Percentiles rank a stretch among this genome's conserved stretches.
phyloP scores from a whole-genome alignment of 2,797 vertebrate genomes.

The Periparus ater region DNA sequence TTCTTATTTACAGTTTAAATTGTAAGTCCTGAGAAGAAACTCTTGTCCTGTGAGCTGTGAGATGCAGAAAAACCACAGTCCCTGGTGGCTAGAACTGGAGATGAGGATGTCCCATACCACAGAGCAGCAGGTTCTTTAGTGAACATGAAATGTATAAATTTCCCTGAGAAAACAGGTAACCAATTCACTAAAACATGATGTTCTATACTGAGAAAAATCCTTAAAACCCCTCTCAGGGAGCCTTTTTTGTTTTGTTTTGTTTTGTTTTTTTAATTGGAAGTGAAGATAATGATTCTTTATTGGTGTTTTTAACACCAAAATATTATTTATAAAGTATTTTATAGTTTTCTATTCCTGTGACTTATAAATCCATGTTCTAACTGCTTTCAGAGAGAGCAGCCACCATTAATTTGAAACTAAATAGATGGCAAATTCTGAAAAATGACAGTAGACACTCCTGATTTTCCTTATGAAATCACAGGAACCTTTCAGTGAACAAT shows the following conservation, averaged over 20 bases:
- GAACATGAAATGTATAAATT: not conserved
- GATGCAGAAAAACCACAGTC: not conserved
- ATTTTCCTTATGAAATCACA: not conserved
- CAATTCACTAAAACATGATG: not conserved
- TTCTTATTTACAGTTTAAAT: not conserved
- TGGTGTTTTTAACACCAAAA: not conserved
- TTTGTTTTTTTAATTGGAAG: not conserved
- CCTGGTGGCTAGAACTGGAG: not conserved
- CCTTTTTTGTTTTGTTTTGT: not conserved
- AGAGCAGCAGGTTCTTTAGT: not conserved
- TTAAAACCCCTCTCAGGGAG: fast-evolving
- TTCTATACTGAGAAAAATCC: not conserved
- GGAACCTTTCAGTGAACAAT: not conserved
- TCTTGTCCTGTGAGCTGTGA: not conserved
- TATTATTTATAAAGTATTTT: not conserved
- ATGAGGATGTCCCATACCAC: not conserved
- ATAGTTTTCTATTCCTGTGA: not conserved
- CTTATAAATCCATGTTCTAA: not conserved
- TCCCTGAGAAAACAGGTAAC: not conserved
- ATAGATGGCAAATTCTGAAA: not conserved
- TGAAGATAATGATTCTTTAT: not conserved
- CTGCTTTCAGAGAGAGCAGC: not conserved
- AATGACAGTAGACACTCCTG: not conserved
- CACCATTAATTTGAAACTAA: not conserved
- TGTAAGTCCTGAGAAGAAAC: not conserved